Evolutionary conservation across 2,113 vertebrate species (phyloP).

Genomic region (Falco punctatus): DNA sequence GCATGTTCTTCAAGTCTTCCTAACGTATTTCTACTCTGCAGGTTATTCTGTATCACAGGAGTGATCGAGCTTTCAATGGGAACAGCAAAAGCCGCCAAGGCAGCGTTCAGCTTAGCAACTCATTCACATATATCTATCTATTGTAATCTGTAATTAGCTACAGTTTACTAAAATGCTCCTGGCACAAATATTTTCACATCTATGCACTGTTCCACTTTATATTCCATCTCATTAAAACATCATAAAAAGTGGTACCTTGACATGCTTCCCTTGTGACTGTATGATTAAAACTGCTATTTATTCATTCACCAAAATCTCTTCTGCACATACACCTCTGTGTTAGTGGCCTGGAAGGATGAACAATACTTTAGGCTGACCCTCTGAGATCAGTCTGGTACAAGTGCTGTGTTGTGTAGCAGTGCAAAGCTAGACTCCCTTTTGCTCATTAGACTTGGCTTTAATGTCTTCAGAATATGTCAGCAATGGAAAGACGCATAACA

Average conservation of each 20-base stretch:
- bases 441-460: background rate
- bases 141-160: background rate
- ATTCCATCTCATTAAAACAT: background rate
- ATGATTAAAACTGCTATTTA: background rate
- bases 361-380: background rate
- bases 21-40: background rate
- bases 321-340: background rate
- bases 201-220: background rate
- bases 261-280: background rate
- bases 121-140: background rate
- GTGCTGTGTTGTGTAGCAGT: background rate
- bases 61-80: background rate
- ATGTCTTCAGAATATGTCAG: background rate
- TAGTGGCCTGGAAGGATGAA: background rate
- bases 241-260: background rate
- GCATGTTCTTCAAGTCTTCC: fast-evolving
- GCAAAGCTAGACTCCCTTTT: background rate
- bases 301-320: background rate
- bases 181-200: background rate
- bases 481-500: background rate
- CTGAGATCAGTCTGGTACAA: background rate
- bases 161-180: background rate
- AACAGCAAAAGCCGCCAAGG: background rate
- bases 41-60: background rate
- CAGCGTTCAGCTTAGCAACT: background rate